These are phyloP conservation scores for Myripristis jacobus DNA, from an alignment of 2,797 vertebrate species.

Conservation along the genomic window DNA sequence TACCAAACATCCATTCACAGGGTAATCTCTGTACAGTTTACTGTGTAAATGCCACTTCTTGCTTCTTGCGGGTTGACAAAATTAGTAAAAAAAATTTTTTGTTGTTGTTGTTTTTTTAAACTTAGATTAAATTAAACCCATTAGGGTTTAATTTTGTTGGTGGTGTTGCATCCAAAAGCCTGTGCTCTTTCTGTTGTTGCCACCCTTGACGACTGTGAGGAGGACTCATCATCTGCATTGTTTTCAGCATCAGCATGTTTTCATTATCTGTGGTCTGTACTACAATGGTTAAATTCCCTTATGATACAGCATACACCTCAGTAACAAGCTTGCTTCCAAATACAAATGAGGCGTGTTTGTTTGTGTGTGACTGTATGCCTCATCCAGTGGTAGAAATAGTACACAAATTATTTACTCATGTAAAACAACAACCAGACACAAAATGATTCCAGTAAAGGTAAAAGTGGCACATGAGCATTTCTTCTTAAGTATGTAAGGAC, in stretches of 20 bases:
- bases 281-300: slow-evolving; percentile 31
- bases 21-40: not conserved
- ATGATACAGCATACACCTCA: slow-evolving; percentile 34
- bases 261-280: slow-evolving; percentile 15
- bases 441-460: no score
- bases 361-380: not conserved
- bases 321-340: slow-evolving; percentile 49
- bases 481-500: no score
- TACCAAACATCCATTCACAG: not conserved
- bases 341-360: not conserved
- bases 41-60: slow-evolving; percentile 6
- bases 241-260: slow-evolving; percentile 28
- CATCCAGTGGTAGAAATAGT: no score
- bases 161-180: slow-evolving; percentile 15
- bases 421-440: no score
- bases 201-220: slow-evolving; percentile 17
- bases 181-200: slow-evolving; percentile 14
- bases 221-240: slow-evolving; percentile 27
- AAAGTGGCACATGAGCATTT: no score
- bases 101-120: no score
- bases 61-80: not conserved
- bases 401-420: no score
- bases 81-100: no score
- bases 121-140: no score
- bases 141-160: slow-evolving; percentile 17